These are phyloP conservation scores for Manis pentadactyla DNA, from an alignment of 2,797 vertebrate species.

Conservation along the genomic window DNA sequence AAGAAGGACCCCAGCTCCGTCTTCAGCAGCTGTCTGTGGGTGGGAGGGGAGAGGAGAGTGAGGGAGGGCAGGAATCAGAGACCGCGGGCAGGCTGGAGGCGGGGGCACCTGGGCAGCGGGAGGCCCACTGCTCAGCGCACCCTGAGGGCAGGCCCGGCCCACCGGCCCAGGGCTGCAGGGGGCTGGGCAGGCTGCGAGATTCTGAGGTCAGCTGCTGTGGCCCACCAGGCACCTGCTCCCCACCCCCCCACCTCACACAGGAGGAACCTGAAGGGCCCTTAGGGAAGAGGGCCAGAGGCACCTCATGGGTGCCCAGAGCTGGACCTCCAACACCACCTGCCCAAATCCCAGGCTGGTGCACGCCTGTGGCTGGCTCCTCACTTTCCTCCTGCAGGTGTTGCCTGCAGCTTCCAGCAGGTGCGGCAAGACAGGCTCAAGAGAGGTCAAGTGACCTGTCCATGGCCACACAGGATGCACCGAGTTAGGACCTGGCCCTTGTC, in stretches of 20 bases:
- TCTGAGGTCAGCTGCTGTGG: fast-evolving
- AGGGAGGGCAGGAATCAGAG: not conserved
- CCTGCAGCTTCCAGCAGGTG: not conserved
- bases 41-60: not conserved
- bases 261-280: not conserved
- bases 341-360: not conserved
- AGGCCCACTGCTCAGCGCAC: not conserved
- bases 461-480: not conserved
- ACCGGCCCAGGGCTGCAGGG: fast-evolving
- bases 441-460: not conserved
- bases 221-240: not conserved
- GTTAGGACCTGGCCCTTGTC: no score
- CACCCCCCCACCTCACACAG: fast-evolving
- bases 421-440: not conserved
- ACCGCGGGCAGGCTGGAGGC: fast-evolving
- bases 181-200: fast-evolving
- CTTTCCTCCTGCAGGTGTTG: not conserved
- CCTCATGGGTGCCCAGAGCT: not conserved
- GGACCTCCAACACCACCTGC: not conserved
- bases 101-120: fast-evolving
- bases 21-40: constrained; percentile 94
- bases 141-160: fast-evolving
- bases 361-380: fast-evolving
- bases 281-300: fast-evolving
- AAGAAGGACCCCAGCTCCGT: constrained; percentile 98